These are phyloP conservation scores for Acanthococcus lagerstroemiae DNA, from an alignment of 2,888 invertebrate genomes.

Conservation along the genomic window DNA sequence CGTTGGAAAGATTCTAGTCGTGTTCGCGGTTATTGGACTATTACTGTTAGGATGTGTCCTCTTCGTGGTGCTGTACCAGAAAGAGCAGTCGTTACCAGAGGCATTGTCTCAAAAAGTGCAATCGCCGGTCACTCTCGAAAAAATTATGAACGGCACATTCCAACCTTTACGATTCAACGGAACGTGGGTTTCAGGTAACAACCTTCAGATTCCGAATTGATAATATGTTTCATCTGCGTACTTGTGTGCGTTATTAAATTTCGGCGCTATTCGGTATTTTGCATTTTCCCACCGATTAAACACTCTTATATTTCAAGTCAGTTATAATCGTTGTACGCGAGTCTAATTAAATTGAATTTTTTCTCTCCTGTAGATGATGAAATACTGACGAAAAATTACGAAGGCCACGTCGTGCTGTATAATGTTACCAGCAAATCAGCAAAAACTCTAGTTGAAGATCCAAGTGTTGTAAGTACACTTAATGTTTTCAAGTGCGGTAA, in stretches of 20 bases:
- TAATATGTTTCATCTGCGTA: too few species aligned
- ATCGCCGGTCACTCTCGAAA: conserved; percentile 11
- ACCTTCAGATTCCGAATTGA: neutral
- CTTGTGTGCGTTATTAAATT: too few species aligned
- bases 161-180: conserved; percentile 60
- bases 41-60: conserved; percentile 17
- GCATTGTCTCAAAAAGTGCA: neutral
- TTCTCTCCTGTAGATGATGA: conserved; percentile 47
- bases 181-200: conserved; percentile 66
- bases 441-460: conserved; percentile 44
- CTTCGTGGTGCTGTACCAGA: conserved; percentile 10
- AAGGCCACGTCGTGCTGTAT: conserved; percentile 50
- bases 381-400: conserved; percentile 52
- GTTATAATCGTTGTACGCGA: conserved; percentile 10
- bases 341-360: conserved; percentile 35
- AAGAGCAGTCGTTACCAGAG: conserved; percentile 1
- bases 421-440: conserved; percentile 45
- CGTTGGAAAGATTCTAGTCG: conserved; percentile 2
- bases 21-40: conserved; percentile 6
- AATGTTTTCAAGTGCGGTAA: neutral
- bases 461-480: conserved; percentile 43
- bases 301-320: neutral
- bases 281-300: too few species aligned
- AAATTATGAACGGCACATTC: conserved; percentile 30
- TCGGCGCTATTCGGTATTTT: too few species aligned